Conservation (phyloP, 1,140 invertebrate species). For the Aphaenogaster floridana region DNA sequence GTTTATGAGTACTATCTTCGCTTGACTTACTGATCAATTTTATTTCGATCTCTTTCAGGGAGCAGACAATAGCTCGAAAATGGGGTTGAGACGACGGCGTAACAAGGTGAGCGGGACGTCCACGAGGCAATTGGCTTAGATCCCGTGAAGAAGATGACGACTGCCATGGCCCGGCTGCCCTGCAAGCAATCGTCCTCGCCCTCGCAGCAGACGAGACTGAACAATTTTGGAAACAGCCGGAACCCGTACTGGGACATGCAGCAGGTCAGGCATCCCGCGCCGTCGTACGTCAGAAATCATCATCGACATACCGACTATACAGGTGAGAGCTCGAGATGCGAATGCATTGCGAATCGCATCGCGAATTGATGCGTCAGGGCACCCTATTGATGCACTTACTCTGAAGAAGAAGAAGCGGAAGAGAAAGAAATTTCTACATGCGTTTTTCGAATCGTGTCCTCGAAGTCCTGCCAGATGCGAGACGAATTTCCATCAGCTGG, state of each 20-base stretch:
- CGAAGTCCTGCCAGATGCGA: not conserved
- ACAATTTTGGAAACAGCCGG: conserved; percentile 79
- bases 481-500: conserved; percentile 11
- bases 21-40: not conserved
- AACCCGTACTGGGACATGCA: conserved; percentile 84
- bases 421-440: conserved; percentile 1
- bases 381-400: not conserved
- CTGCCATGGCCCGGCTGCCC: conserved; percentile 86
- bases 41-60: conserved; percentile 68
- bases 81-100: conserved; percentile 82
- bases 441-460: conserved; percentile 15
- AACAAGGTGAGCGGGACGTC: conserved; percentile 78
- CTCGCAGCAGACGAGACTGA: conserved; percentile 81
- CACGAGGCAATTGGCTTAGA: conserved; percentile 73
- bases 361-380: conserved; percentile 52
- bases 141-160: conserved; percentile 83
- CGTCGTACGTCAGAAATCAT: conserved; percentile 82
- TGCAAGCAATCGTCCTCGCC: conserved; percentile 84
- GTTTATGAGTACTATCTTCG: not conserved
- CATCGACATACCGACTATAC: conserved; percentile 82
- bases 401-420: not conserved
- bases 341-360: conserved; percentile 47
- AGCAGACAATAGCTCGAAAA: conserved; percentile 78
- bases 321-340: conserved; percentile 73
- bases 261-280: conserved; percentile 80